Evolutionary conservation across 1,140 invertebrate genomes (phyloP).

Genomic region (Scylla paramamosain): DNA sequence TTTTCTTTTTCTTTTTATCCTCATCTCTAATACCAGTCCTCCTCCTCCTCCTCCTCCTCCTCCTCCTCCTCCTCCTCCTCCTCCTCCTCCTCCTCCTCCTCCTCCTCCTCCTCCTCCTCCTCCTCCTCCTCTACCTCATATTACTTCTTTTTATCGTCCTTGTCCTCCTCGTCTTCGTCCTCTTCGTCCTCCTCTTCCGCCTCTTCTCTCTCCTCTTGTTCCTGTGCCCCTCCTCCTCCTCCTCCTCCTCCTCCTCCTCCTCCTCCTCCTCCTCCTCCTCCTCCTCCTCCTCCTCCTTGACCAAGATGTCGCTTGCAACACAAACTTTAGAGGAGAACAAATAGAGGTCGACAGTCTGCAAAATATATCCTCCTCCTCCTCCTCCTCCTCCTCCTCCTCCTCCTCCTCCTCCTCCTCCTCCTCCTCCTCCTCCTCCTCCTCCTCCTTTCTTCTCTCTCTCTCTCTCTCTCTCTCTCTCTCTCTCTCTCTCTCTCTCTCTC

Average conservation of each 20-base stretch:
- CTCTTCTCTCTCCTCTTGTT: no score
- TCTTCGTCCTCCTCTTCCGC: neutral
- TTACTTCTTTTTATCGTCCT: no score
- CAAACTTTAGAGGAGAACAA: neutral
- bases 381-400: neutral
- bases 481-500: neutral
- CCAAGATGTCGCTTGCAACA: neutral
- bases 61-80: no score
- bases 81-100: no score
- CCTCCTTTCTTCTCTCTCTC: neutral
- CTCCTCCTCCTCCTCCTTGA: constrained; percentile 9
- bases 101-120: no score
- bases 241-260: no score
- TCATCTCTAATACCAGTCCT: neutral
- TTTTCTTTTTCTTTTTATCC: neutral
- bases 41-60: neutral
- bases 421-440: neutral
- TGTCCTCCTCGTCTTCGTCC: neutral
- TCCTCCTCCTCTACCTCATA: no score
- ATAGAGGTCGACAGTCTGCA: neutral
- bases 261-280: no score
- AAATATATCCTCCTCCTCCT: neutral
- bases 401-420: neutral
- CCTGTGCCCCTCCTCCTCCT: no score
- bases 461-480: neutral